These are phyloP conservation scores for Eclectus roratus DNA, from an alignment of 2,113 vertebrate genomes.

Conservation along the genomic window DNA sequence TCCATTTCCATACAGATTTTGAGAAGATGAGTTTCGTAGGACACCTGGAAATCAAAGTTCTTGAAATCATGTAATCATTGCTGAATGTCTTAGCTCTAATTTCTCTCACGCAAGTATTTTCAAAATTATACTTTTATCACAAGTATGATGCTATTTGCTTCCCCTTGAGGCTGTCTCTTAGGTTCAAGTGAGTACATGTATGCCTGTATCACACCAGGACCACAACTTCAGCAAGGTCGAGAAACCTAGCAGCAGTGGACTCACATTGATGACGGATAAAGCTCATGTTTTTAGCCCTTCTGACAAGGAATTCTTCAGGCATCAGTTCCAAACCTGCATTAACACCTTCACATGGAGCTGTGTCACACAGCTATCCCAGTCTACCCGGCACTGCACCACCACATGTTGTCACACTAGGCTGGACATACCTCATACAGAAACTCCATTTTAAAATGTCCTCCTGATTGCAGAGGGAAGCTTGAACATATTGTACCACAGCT, in stretches of 20 bases:
- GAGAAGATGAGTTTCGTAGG: neutral
- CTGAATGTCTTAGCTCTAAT: neutral
- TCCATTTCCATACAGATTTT: neutral
- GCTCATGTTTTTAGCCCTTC: neutral
- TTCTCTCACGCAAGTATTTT: neutral
- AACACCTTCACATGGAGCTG: neutral
- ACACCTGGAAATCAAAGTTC: neutral
- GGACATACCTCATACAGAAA: neutral
- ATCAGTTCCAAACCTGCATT: neutral
- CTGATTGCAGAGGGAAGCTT: neutral
- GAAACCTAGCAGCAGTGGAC: neutral
- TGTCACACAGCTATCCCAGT: neutral
- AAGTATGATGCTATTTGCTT: neutral
- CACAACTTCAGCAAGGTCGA: neutral
- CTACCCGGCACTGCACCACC: neutral
- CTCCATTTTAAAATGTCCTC: neutral
- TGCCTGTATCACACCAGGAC: neutral
- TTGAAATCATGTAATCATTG: neutral
- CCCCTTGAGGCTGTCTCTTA: neutral
- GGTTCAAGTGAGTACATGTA: neutral
- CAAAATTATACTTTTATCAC: neutral
- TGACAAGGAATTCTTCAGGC: neutral
- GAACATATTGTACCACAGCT: neutral
- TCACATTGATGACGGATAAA: neutral
- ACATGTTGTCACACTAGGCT: neutral